A percentile compares a stretch with the other conserved stretches of the same genome.
phyloP scores from a whole-genome alignment of 2,888 invertebrate genomes.

The Acanthococcus lagerstroemiae region DNA sequence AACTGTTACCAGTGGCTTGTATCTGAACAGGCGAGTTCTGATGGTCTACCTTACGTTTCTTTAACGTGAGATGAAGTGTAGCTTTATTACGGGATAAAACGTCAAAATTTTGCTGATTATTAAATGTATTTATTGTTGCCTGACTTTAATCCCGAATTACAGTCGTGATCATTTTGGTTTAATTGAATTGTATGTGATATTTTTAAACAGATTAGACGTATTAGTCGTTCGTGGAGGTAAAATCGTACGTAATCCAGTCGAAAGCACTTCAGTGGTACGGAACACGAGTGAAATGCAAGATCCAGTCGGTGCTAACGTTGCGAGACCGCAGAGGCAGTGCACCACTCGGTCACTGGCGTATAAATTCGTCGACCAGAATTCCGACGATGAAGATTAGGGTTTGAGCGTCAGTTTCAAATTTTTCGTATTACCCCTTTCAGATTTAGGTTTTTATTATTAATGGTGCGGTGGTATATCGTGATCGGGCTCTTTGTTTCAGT shows the following conservation, averaged over 20 bases:
- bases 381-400: slow-evolving; percentile 36
- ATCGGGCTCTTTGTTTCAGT: too few species aligned
- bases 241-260: slow-evolving; percentile 7
- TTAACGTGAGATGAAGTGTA: too few species aligned
- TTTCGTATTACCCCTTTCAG: not conserved
- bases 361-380: slow-evolving; percentile 38
- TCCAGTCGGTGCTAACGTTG: slow-evolving; percentile 7
- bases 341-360: slow-evolving; percentile 38
- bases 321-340: slow-evolving; percentile 38
- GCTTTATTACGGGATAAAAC: too few species aligned
- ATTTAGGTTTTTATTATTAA: not conserved
- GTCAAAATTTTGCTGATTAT: too few species aligned
- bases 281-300: slow-evolving; percentile 4
- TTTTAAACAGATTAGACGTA: slow-evolving; percentile 13
- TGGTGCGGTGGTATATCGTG: not conserved
- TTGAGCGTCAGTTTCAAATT: too few species aligned
- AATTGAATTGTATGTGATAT: not conserved
- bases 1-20: too few species aligned
- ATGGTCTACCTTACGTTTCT: too few species aligned
- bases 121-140: too few species aligned
- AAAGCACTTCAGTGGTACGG: not conserved
- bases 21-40: too few species aligned
- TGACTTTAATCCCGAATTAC: too few species aligned
- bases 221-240: slow-evolving; percentile 22
- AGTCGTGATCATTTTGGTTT: too few species aligned